Conservation (phyloP, 1,140 invertebrate species). For the Drosophila asahinai region DNA sequence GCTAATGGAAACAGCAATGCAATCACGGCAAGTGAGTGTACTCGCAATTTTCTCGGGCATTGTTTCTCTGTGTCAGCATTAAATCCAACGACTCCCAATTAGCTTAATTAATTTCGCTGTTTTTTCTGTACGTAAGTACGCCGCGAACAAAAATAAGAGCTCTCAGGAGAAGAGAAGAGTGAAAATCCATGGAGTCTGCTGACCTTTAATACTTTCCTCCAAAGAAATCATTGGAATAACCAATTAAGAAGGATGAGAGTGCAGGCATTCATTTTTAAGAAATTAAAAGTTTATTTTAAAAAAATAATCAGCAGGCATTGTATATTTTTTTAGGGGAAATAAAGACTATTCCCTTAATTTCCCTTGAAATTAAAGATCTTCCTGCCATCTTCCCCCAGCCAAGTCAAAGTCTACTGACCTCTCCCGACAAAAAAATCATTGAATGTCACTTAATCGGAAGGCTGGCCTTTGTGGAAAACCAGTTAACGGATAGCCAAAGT, state of each 20-base stretch:
- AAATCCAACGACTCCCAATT: conserved; percentile 33
- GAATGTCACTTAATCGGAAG: conserved; percentile 9
- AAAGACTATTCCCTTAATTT: neutral
- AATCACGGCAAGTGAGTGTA: conserved; percentile 20
- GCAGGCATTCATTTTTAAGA: no score
- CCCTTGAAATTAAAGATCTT: no score
- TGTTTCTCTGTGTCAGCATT: conserved; percentile 19
- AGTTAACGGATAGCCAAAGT: conserved; percentile 12
- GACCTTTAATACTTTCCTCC: conserved; percentile 2
- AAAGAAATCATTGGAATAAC: conserved; percentile 1
- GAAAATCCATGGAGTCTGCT: neutral
- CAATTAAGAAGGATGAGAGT: neutral
- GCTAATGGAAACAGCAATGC: conserved; percentile 13
- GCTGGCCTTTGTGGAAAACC: conserved; percentile 1
- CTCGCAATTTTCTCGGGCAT: conserved; percentile 14
- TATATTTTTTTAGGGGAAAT: neutral
- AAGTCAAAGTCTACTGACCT: conserved; percentile 12
- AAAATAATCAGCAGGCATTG: no score
- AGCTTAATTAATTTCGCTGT: conserved; percentile 38
- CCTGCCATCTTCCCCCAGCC: neutral
- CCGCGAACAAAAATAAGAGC: neutral
- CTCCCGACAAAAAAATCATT: neutral
- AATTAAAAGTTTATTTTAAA: conserved; percentile 2
- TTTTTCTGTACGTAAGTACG: conserved; percentile 2
- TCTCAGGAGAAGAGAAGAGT: neutral